phyloP scores from a whole-genome alignment of 2,888 invertebrate species.

The Drosophila ochracea region DNA sequence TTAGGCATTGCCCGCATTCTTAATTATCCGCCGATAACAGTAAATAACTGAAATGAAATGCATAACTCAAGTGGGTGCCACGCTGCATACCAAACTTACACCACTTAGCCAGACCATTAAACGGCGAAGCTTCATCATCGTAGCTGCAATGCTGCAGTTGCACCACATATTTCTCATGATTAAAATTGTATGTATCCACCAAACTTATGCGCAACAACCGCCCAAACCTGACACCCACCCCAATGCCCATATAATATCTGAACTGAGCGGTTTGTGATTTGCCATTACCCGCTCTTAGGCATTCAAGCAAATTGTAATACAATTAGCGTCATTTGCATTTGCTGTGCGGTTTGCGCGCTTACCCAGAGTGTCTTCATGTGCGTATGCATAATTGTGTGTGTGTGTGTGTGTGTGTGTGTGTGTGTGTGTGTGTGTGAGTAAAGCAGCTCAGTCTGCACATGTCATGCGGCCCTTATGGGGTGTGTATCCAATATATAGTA shows the following conservation, averaged over 20 bases:
- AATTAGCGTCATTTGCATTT: constrained; percentile 78
- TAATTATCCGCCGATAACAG: constrained; percentile 38
- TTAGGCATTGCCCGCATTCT: constrained; percentile 38
- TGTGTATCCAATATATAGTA: constrained; percentile 5
- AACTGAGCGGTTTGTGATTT: constrained; percentile 76
- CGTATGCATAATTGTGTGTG: neutral
- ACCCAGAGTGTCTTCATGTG: constrained; percentile 10
- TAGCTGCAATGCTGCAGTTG: constrained; percentile 24
- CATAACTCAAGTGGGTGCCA: constrained; percentile 47
- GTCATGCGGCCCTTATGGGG: constrained; percentile 29
- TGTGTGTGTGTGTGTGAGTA: constrained; percentile 7
- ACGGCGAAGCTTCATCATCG: constrained; percentile 35
- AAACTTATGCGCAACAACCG: constrained; percentile 55
- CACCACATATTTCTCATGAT: constrained; percentile 55
- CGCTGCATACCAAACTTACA: constrained; percentile 17
- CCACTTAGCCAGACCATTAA: constrained; percentile 23
- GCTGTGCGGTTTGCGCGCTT: constrained; percentile 16
- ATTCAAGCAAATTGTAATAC: constrained; percentile 79
- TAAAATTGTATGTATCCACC: constrained; percentile 53
- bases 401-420: neutral
- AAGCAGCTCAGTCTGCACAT: constrained; percentile 62
- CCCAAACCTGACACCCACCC: constrained; percentile 13
- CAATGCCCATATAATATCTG: constrained; percentile 49
- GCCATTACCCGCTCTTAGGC: constrained; percentile 69
- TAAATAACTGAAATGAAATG: constrained; percentile 43